A percentile compares a stretch with the other conserved stretches of the same genome.
phyloP scores from a whole-genome alignment of 2,113 vertebrate genomes.

The Rhadina sibilatrix region DNA sequence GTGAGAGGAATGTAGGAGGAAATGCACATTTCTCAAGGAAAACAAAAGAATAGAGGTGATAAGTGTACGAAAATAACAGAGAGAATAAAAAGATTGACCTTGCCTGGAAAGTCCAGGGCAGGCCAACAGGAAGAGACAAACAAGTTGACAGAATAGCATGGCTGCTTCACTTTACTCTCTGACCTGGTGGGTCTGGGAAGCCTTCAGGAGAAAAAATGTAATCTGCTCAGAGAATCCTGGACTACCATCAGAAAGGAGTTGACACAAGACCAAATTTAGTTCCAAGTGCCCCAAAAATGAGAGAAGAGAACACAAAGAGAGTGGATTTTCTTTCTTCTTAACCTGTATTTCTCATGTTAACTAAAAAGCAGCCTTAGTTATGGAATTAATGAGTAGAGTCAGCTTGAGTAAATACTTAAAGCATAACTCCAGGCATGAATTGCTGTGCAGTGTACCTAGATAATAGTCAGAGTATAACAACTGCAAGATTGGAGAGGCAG shows the following conservation, averaged over 20 bases:
- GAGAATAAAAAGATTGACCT: not conserved
- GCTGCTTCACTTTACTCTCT: not conserved
- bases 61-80: not conserved
- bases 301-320: not conserved
- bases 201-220: not conserved
- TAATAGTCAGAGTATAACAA: not conserved
- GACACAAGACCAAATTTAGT: not conserved
- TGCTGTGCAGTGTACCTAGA: fast-evolving
- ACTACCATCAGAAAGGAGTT: not conserved
- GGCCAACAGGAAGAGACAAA: not conserved
- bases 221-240: not conserved
- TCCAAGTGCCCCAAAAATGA: not conserved
- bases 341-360: not conserved
- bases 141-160: not conserved
- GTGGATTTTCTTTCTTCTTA: not conserved
- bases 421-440: not conserved
- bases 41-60: not conserved
- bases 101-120: not conserved
- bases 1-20: not conserved
- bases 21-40: not conserved
- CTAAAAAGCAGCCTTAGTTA: not conserved
- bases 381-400: not conserved
- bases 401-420: not conserved
- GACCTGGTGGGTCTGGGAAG: not conserved
- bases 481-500: not conserved